Evolutionary conservation across 2,113 vertebrate species (phyloP), one percentile per base, ranked within the genome.

Genomic region (Elachura formosa): DNA sequence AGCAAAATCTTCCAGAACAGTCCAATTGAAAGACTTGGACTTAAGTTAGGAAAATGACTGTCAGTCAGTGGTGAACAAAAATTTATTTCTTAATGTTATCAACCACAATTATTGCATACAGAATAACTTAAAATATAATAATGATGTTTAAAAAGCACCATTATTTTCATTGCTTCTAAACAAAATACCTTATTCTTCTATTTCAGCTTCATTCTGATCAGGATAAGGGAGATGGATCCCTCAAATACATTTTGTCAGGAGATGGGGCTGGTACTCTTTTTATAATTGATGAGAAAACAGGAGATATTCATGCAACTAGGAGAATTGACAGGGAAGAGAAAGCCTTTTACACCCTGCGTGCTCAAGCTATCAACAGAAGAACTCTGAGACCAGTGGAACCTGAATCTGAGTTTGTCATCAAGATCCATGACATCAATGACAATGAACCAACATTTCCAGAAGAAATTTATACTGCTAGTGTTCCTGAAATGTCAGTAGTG

Each of bases 381-480:
- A 98, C 98, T 79, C 87, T 98, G 75, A 97, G 97, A 87, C 98
- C 98, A 55, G 98, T 98, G 82, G 98, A 98, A 95, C 98, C 98
- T 15, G 98, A 98, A 86, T 98, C 98, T 58, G 98, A 98, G 84
- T 98, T 98, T 97, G 98, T 98, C 96, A 98, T 98, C 93, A 98
- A 98, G 97, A 98, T 98, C 95, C 98, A 98, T 72, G 98, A 98
- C 83, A 98, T 98, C 84, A 98, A 98, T 90, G 98, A 98, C 96
- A 98, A 98, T 49, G 98, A 98, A 45, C 98, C 98, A 93, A 98
- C 97, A 1, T 98, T 98, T 94, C 98, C 97, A 14, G 98, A 98
- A 93, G 98, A 98, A 96, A 88, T 98, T 92, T 98, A 98, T 64
- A 97, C 97, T 55, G 98, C 98, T 34, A 98, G 95, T 90, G 98